Evolutionary conservation across 53 echinoderm and acorn worm genomes (phyloP).

Genomic region (Glandiceps talaboti): DNA sequence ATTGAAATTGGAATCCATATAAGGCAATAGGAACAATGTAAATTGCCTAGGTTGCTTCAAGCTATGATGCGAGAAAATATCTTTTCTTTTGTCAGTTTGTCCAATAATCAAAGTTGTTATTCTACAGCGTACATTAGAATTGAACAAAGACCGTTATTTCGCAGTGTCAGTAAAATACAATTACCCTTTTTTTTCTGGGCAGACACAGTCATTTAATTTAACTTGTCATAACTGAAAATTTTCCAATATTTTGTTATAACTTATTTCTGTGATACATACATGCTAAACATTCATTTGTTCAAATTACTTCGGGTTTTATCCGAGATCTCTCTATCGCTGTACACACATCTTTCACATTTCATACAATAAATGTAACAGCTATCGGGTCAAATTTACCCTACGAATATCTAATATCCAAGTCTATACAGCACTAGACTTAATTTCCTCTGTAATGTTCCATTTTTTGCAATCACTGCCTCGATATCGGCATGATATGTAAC

Average conservation of each 20-base stretch:
- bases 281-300: neutral
- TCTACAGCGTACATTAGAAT: too few species aligned
- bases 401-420: too few species aligned
- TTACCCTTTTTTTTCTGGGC: neutral
- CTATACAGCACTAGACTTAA: neutral
- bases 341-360: neutral
- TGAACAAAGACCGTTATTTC: too few species aligned
- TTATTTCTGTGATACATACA: neutral
- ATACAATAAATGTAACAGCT: neutral
- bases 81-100: too few species aligned
- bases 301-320: neutral
- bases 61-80: too few species aligned
- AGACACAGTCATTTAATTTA: neutral
- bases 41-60: too few species aligned
- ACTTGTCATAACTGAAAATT: neutral
- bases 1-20: too few species aligned
- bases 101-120: too few species aligned
- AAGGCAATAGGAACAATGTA: too few species aligned
- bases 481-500: neutral
- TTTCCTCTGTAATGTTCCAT: neutral
- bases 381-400: neutral
- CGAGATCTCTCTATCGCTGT: neutral
- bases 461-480: neutral
- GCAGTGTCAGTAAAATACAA: neutral
- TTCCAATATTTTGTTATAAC: neutral